Conservation (phyloP, 2,888 invertebrate genomes). For the Achlya flavicornis region DNA sequence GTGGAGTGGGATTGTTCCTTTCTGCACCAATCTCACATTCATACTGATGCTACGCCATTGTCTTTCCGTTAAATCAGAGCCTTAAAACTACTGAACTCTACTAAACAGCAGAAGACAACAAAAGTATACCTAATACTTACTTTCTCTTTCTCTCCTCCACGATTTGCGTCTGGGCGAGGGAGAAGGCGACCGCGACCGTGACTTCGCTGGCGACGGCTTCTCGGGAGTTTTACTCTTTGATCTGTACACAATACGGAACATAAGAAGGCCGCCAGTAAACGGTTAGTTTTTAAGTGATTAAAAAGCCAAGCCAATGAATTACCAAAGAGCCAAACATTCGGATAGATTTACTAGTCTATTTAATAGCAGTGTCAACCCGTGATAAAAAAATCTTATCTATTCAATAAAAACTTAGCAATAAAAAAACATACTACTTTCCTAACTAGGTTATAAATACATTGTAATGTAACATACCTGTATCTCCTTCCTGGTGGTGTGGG, state of each 20-base stretch:
- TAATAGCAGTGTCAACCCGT: neutral
- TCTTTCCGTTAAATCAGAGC: conserved; percentile 17
- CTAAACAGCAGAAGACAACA: neutral
- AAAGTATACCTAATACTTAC: conserved; percentile 33
- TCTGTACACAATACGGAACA: conserved; percentile 38
- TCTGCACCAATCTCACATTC: too few species aligned
- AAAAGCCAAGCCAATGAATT: too few species aligned
- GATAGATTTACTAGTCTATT: too few species aligned
- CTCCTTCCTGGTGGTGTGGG: conserved; percentile 89
- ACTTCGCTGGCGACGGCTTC: conserved; percentile 74
- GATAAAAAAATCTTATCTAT: too few species aligned
- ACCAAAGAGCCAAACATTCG: too few species aligned
- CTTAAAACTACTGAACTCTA: too few species aligned
- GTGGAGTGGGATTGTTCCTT: too few species aligned
- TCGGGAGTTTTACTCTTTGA: conserved; percentile 77
- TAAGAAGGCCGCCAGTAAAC: too few species aligned
- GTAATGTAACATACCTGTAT: conserved; percentile 81
- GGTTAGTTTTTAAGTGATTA: too few species aligned
- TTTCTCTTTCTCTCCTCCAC: conserved; percentile 70
- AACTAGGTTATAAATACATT: neutral
- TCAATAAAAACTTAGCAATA: too few species aligned
- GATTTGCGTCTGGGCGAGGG: conserved; percentile 66
- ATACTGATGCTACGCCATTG: too few species aligned
- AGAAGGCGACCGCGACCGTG: conserved; percentile 78
- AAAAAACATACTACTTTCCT: too few species aligned